Evolutionary conservation across 2,113 vertebrate genomes (phyloP), one percentile per base, ranked within the genome.

Genomic region (Takifugu bimaculatus): DNA sequence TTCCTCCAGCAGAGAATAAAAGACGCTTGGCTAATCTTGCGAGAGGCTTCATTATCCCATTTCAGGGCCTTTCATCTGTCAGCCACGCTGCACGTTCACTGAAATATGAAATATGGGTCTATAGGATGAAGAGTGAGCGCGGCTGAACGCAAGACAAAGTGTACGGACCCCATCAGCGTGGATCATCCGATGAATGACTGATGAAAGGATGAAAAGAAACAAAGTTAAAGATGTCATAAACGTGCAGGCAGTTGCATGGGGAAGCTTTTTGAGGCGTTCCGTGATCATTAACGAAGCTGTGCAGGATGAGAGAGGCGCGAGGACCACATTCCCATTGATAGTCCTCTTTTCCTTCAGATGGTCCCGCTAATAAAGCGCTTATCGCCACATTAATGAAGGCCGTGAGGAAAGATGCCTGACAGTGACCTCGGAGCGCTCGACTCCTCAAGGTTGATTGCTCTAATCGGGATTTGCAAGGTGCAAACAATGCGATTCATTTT

Each of bases 331-430:
- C 60, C 25, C 54, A 66, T n/a, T 26, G 13, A 5, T 43, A 59
- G 75, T 80, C 53, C 45, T 58, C 49, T 15, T 54, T 54, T 62
- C 49, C 0, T 35, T 6, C 45, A 59, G 67, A 48, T 20, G 61
- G 57, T 73, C 58, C 54, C 56, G n/a, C 56, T 54, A 25, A 53
- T 44, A 54, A 65, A 50, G 1, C 1, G 52, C 65, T 71, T 52
- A 57, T 68, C 10, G 4, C 9, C 28, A 50, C 4, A 45, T 35
- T 74, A 70, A 76, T 86, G 72, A 74, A 58, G 62, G 28, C 20
- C 4, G 32, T 54, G 71, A 76, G 59, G 69, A 54, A 63, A 67
- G 68, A 78, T 27, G 57, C 62, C 79, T 43, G 63, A 39, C 44
- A 53, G 50, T 60, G 75, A 84, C 77, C 75, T 79, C 39, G 50